These are phyloP conservation scores for Apostichopus parvimensis DNA, from an alignment of 35 echinoderm and acorn worm genomes.

Conservation along the genomic window DNA sequence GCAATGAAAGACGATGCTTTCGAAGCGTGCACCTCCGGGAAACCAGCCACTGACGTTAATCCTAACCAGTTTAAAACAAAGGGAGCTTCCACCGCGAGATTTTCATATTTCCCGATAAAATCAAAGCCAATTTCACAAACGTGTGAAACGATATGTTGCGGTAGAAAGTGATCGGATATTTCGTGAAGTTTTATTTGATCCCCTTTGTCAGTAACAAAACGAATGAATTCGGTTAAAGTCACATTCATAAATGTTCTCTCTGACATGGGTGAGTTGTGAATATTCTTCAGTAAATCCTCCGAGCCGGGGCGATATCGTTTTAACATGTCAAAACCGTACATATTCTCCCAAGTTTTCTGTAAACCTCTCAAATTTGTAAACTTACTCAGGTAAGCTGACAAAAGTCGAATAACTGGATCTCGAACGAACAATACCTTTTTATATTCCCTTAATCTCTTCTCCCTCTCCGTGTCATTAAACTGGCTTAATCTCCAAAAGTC, in stretches of 20 bases:
- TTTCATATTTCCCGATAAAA: constrained; percentile 85
- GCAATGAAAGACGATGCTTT: constrained; percentile 31
- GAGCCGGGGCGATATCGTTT: constrained; percentile 44
- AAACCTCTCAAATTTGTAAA: constrained; percentile 41
- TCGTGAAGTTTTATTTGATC: constrained; percentile 28
- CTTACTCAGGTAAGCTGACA: constrained; percentile 76
- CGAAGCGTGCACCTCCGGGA: constrained; percentile 57
- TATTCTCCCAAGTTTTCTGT: constrained; percentile 63
- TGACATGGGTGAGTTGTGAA: not conserved
- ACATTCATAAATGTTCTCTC: constrained; percentile 36
- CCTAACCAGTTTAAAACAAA: constrained; percentile 62
- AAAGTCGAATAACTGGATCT: constrained; percentile 69
- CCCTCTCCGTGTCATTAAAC: not conserved
- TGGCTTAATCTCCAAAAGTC: not conserved
- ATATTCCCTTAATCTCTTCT: constrained; percentile 52
- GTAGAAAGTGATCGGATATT: constrained; percentile 77
- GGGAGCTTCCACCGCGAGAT: constrained; percentile 69
- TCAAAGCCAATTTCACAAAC: constrained; percentile 76
- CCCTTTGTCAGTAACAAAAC: constrained; percentile 50
- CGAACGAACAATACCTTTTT: constrained; percentile 81
- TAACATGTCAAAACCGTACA: constrained; percentile 57
- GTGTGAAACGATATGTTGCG: constrained; percentile 58
- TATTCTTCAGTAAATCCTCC: not conserved
- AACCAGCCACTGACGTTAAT: constrained; percentile 38
- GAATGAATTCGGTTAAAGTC: constrained; percentile 67